phyloP scores from a whole-genome alignment of 2,888 invertebrate genomes.

The Herminia tarsipennalis region DNA sequence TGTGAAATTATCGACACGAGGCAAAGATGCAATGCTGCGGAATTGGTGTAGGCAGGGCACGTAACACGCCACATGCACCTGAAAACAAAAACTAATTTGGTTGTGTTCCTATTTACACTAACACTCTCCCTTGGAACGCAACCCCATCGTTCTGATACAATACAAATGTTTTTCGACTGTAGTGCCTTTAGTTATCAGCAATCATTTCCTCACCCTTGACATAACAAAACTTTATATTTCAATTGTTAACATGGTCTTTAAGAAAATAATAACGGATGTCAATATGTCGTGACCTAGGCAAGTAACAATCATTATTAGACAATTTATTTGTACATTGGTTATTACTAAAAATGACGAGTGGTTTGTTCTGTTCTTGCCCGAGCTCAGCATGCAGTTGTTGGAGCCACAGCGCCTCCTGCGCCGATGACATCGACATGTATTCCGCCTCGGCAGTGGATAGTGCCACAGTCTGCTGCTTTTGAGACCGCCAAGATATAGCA shows the following conservation, averaged over 20 bases:
- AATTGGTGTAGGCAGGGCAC: no score
- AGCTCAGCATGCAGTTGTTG: slow-evolving; percentile 30
- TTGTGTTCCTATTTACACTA: slow-evolving; percentile 3
- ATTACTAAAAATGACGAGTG: slow-evolving; percentile 24
- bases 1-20: no score
- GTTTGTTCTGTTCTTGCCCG: slow-evolving; percentile 7
- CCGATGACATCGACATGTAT: slow-evolving; percentile 38
- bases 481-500: slow-evolving; percentile 34
- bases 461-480: slow-evolving; percentile 41
- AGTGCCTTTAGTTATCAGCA: slow-evolving; percentile 18
- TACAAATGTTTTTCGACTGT: slow-evolving; percentile 10
- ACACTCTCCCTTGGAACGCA: slow-evolving; percentile 11
- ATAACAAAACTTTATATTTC: slow-evolving; percentile 4
- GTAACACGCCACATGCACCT: no score
- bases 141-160: slow-evolving; percentile 11
- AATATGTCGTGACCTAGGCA: slow-evolving; percentile 37
- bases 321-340: slow-evolving; percentile 36
- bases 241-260: slow-evolving; percentile 11
- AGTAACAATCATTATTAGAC: slow-evolving; percentile 31
- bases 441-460: slow-evolving; percentile 41
- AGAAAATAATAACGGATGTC: slow-evolving; percentile 40
- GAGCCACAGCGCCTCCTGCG: slow-evolving; percentile 40
- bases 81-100: no score
- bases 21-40: no score
- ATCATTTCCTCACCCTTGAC: slow-evolving; percentile 7